Percentiles rank a stretch among this genome's conserved stretches.
Evolutionary conservation across 2,113 vertebrate species (phyloP).

Genomic region (Junco hyemalis): DNA sequence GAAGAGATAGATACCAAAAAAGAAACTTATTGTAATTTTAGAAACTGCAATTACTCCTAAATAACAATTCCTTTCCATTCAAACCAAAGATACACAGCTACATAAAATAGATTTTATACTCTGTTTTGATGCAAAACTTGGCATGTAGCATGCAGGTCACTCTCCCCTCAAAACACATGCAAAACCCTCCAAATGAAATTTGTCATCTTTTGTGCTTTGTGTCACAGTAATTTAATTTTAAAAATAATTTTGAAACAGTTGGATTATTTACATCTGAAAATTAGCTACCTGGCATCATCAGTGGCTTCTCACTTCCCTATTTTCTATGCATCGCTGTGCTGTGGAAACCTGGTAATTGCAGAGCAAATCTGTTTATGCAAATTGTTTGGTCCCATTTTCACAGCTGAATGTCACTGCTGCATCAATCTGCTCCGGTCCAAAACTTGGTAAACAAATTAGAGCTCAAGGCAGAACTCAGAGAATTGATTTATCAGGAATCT

Average conservation of each 20-base stretch:
- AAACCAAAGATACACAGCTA: not conserved
- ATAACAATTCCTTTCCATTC: not conserved
- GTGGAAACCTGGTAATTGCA: not conserved
- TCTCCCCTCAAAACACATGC: not conserved
- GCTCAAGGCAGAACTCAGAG: not conserved
- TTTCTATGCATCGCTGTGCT: not conserved
- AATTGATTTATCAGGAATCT: not conserved
- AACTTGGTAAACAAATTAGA: not conserved
- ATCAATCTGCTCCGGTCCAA: not conserved
- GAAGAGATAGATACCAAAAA: not conserved
- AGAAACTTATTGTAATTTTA: not conserved
- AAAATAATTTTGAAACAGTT: not conserved
- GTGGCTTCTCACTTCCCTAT: not conserved
- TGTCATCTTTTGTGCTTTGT: not conserved
- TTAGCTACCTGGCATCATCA: not conserved
- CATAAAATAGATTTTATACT: not conserved
- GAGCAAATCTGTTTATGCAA: slow-evolving; percentile 6
- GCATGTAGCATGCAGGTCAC: not conserved
- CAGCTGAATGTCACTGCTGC: not conserved
- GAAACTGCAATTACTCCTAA: not conserved
- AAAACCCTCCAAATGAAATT: not conserved
- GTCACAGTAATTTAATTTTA: not conserved
- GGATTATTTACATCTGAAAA: slow-evolving; percentile 8
- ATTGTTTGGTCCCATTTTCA: not conserved
- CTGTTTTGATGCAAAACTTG: not conserved